These are phyloP conservation scores for Lycocorax pyrrhopterus DNA, from an alignment of 2,113 vertebrate species.

Conservation along the genomic window DNA sequence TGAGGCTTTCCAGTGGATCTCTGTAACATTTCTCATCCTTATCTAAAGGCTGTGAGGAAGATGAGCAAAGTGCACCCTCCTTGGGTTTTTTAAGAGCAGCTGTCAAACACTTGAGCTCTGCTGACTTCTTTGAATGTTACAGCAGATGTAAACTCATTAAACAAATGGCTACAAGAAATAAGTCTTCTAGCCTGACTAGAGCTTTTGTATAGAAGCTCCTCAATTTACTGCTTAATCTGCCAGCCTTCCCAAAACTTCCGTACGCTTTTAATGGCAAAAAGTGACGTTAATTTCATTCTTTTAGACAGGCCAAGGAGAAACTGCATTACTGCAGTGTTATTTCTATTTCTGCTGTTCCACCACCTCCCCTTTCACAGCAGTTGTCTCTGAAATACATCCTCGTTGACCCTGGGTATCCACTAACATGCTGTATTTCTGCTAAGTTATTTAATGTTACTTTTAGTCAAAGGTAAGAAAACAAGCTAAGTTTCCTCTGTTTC, in stretches of 20 bases:
- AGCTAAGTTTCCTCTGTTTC: neutral
- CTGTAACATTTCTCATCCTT: slow-evolving; percentile 1
- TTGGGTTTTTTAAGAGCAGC: slow-evolving; percentile 5
- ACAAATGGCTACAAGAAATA: slow-evolving; percentile 27
- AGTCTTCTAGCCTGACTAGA: neutral
- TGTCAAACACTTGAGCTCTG: slow-evolving; percentile 8
- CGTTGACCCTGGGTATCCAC: neutral
- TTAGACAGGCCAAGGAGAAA: neutral
- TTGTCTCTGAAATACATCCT: neutral
- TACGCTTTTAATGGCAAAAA: neutral
- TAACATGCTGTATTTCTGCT: neutral
- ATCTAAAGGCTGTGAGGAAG: neutral
- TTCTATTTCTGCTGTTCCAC: slow-evolving; percentile 5
- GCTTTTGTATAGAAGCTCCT: neutral
- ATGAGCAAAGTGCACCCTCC: neutral
- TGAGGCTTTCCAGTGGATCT: slow-evolving; percentile 38
- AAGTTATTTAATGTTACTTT: neutral
- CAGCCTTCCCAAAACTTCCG: neutral
- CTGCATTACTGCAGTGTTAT: neutral
- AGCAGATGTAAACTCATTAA: slow-evolving; percentile 40
- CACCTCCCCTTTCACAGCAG: neutral
- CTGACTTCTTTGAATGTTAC: slow-evolving; percentile 7
- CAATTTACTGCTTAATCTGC: neutral
- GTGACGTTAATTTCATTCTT: neutral
- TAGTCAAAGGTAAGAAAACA: neutral